A percentile compares a stretch with the other conserved stretches of the same genome.
phyloP scores from a whole-genome alignment of 2,888 invertebrate genomes.

The Agrypnus murinus region DNA sequence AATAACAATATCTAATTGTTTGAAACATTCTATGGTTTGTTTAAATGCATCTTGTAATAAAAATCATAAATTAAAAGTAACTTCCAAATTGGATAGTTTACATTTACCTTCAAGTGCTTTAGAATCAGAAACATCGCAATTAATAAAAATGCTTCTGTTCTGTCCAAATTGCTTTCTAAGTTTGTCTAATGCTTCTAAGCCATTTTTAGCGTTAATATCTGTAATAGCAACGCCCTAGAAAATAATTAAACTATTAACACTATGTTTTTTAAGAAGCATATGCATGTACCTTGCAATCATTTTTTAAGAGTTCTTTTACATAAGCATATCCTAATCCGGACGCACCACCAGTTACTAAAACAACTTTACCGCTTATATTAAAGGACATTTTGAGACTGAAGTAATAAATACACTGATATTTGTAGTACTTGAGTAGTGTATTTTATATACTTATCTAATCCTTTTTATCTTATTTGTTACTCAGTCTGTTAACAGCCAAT shows the following conservation, averaged over 20 bases:
- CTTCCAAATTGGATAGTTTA: too few species aligned
- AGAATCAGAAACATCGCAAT: conserved; percentile 83
- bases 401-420: too few species aligned
- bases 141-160: conserved; percentile 80
- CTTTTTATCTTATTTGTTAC: too few species aligned
- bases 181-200: conserved; percentile 77
- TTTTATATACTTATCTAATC: too few species aligned
- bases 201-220: conserved; percentile 65
- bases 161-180: conserved; percentile 78
- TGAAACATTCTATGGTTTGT: neutral
- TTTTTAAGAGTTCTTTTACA: conserved; percentile 26
- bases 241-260: neutral
- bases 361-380: conserved; percentile 7
- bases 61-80: neutral
- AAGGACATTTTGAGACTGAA: neutral
- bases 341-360: conserved; percentile 25
- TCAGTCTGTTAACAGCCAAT: too few species aligned
- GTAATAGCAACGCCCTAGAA: conserved; percentile 62
- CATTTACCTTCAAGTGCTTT: conserved; percentile 84
- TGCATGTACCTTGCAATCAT: conserved; percentile 31
- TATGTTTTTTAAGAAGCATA: too few species aligned
- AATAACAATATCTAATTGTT: conserved; percentile 53
- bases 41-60: neutral
- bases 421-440: too few species aligned
- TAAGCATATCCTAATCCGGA: conserved; percentile 21